Evolutionary conservation across 1,140 invertebrate genomes (phyloP), one percentile per base, ranked within the genome.

Genomic region (Drosophila lini): DNA sequence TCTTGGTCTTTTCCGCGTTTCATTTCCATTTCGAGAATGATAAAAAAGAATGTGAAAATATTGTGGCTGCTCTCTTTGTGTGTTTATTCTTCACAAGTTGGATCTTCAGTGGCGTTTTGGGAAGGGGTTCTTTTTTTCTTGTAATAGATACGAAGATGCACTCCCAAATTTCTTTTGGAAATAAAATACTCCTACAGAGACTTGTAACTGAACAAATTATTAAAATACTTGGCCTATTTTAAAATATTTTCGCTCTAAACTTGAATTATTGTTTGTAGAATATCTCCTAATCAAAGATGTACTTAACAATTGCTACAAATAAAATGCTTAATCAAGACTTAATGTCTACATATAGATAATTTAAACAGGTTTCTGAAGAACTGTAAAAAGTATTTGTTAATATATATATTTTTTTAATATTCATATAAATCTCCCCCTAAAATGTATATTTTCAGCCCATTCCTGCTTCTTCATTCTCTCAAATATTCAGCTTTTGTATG

Each of bases 21-120:
- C 81, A 84, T 85, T 78, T 82, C 58, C 81, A 85, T 81, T 86
- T 86, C 48, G 80, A 83, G 76, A 67, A 71, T 75, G 79, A 80
- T 85, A 74, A 67, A 63, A 60, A 60, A 63, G 69, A 75, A 77
- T 80, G 61, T 74, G 44, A 59, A 73, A 78, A 71, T 76, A 57
- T 81, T 78, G 59, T 78, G 69, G 82, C 82, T 79, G 71, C 79
- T 85, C 79, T 80, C 88, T 88, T 77, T 55, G 52, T 53, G 32
- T 80, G 84, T 88, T 88, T 88, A 78, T 68, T 80, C 80, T 81
- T 70, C 41, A 57, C 40, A 69, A 70, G 50, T 56, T 69, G 64
- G 59, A 48, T 56, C 34, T 55, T 38, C 52, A 53, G 52, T 22
- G 52, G 52, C 52, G 34, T 13, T 25, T 38, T 38, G 10, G 15